Evolutionary conservation across 2,888 invertebrate genomes (phyloP), one percentile per base, ranked within the genome.

Genomic region (Abscondita cerata): DNA sequence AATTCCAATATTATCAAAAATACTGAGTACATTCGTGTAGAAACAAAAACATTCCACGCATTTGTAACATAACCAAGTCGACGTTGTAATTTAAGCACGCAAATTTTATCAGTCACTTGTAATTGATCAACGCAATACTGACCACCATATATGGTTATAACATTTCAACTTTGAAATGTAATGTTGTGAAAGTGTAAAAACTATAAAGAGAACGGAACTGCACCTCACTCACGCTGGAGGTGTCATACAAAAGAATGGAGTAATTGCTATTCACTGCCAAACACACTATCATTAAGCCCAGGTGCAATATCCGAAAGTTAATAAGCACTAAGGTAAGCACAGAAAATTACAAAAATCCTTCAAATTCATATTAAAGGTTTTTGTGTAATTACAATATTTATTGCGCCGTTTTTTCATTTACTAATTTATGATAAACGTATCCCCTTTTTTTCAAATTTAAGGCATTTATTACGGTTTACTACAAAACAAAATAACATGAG

Each of bases 151-250:
- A 51, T 52, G 52, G 52, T 52, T 47, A 52, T 52, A 52, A 11
- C 36, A 46, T 38, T 59, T 59, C 52, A 59, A 16, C 19, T 8
- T 40, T 25, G 48, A 48, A 56, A 52, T 59, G 47, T 16, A 52
- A 38, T 52, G 38, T 20, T 47, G 44, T 47, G 46, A 59, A 59
- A 41, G 53, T 59, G 41, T 25, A 52, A 52, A 59, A 59, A 59
- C 20, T 33, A 40, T 44, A 25, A 31, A 44, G 38, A 48, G 41
- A 31, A 13, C 19, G 36, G 18, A 9, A 41, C 16, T 19, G 38
- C 53, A 52, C 59, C 59, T 59, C 52, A 63, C 59, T 63, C 64
- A 64, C 64, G 60, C 60, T 41, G 60, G 60, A 53, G 62, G 60
- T 60, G 60, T 64, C 60, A 56, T 48, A 52, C 60, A 60, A 54